Evolutionary conservation across 1,140 invertebrate species (phyloP), one percentile per base, ranked within the genome.

Genomic region (Theocolax elegans): DNA sequence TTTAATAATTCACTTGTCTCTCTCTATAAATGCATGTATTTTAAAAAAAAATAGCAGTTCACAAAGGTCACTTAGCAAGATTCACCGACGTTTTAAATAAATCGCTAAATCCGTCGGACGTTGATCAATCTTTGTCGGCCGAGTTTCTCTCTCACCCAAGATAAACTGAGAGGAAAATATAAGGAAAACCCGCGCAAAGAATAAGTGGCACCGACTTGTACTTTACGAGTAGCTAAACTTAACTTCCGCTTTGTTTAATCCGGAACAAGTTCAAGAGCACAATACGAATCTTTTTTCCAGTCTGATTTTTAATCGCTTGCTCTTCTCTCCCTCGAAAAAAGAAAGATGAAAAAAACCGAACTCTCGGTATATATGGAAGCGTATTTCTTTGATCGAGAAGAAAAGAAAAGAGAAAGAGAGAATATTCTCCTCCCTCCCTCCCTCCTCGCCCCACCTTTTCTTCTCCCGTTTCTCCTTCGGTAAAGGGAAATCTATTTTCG

Each of bases 401-500:
- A 60, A 60, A 46, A 38, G 60, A 21, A 35, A 35, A 35, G 4
- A 35, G 4, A n/a, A n/a, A n/a, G 31, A 27, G 29, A 58, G 40
- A 29, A 31, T 29, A 23, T 65, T 35, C 23, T 29, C 21, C 23
- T 46, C 13, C 12, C 12, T 17, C 13, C 1, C 1, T 25, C 8
- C 8, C 17, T 31, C 13, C 56, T 1, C 7, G 12, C 19, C 38
- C 21, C 56, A n/a, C n/a, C n/a, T n/a, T n/a, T n/a, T 13, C 29
- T 13, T 2, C 60, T 3, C 46, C 1, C 17, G 3, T 13, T 40
- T 25, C 31, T 29, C 51, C 31, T 54, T 59, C 17, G 40, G 68
- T 60, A 48, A 64, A 65, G 53, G 51, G 53, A 76, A 76, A 78
- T 78, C 78, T 77, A 79, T 77, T 77, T 77, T 78, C 69, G 73